Percentiles rank a stretch among this genome's conserved stretches.
Evolutionary conservation across 2,797 vertebrate genomes (phyloP).

Genomic region (Euphonia xanthogaster): DNA sequence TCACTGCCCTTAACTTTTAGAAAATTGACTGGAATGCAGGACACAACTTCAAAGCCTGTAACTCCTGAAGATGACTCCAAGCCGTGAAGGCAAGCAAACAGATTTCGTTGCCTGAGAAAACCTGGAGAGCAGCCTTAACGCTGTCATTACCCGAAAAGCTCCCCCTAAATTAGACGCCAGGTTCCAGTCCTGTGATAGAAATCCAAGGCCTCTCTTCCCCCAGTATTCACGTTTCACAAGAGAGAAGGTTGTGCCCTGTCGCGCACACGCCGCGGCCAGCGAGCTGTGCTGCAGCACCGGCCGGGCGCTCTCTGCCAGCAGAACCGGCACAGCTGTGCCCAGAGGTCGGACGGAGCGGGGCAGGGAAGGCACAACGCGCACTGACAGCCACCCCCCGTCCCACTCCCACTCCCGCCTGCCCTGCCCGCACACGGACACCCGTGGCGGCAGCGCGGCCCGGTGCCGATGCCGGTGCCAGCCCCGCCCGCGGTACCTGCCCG

Average conservation of each 20-base stretch:
- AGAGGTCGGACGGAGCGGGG: not conserved
- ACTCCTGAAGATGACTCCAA: not conserved
- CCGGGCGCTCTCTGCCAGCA: not conserved
- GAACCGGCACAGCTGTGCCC: not conserved
- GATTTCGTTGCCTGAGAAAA: not conserved
- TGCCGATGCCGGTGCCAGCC: accelerated
- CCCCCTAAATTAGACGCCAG: accelerated
- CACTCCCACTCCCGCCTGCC: not conserved
- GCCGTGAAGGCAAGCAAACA: not conserved
- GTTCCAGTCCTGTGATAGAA: not conserved
- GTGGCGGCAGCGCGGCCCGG: not conserved
- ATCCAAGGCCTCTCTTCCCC: accelerated
- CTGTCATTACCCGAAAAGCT: not conserved
- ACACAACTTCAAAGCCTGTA: not conserved
- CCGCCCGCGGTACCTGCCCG: not conserved
- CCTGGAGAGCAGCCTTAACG: not conserved
- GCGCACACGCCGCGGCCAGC: not conserved
- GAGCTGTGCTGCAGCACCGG: not conserved
- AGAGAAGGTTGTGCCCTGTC: not conserved
- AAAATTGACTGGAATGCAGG: not conserved
- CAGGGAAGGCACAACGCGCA: not conserved
- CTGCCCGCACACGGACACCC: not conserved
- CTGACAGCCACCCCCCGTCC: not conserved
- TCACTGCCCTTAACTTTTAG: not conserved
- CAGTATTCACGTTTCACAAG: accelerated